Conservation (phyloP, 2,797 vertebrate species). For the Hipposideros larvatus region DNA sequence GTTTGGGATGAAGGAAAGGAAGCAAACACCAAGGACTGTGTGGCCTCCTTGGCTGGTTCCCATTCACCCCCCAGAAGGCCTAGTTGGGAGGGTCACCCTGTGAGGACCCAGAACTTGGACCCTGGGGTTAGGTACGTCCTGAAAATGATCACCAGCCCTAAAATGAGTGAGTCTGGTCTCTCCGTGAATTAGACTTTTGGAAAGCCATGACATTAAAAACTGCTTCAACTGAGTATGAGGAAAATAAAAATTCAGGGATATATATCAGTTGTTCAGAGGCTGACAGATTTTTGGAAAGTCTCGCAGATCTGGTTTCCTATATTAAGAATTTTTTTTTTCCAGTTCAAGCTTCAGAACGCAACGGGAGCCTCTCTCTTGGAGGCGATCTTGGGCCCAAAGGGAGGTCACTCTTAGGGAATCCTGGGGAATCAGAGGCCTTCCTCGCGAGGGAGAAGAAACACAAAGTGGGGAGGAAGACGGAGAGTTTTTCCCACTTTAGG, state of each 20-base stretch:
- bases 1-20: neutral
- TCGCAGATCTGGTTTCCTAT: neutral
- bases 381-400: neutral
- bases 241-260: neutral
- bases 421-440: neutral
- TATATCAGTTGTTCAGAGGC: neutral
- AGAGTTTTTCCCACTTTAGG: neutral
- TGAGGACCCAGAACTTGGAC: neutral
- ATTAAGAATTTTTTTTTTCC: neutral
- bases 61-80: neutral
- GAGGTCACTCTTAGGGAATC: neutral
- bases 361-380: neutral
- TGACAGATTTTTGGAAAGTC: neutral
- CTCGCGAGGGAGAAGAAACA: neutral
- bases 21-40: neutral
- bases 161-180: neutral
- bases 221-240: neutral
- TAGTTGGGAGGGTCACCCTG: neutral
- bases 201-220: constrained; percentile 1
- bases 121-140: neutral
- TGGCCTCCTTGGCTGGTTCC: neutral
- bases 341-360: neutral
- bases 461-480: neutral
- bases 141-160: neutral
- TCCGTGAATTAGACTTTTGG: neutral